Base-by-base conservation (phyloP, 2,113 vertebrate genomes). In the Spea bombifrons region DNA sequence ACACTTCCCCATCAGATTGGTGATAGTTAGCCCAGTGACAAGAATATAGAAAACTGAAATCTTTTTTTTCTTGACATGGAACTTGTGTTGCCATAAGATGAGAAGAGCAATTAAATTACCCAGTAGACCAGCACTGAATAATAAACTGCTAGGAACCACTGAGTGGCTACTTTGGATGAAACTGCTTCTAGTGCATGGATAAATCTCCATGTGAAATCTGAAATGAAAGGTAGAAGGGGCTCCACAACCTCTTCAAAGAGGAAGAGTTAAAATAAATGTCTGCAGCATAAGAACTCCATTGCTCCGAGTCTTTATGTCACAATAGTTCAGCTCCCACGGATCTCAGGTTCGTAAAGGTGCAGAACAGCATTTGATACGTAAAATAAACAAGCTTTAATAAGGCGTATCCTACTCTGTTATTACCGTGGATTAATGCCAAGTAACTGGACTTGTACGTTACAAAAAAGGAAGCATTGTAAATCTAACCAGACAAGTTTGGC, bases 1-100 rank as follows among this genome's bases (percentile, higher is more conserved):
- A 15, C 86, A 90, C 82, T 93, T 94, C 76, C 93, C 93, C 86
- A 93, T 81, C 75, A 94, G 81, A 81, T 94, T 93, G 7, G 90
- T 93, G 77, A 90, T 45, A 0, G 90, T 90, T 84, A 94, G 63
- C 1, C 85, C 90, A 55, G 88, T 90, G 53, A 90, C 92, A 73
- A 94, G 82, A 76, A 93, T 85, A 52, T 90, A 91, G 81, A 94
- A 94, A 16, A 89, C 88, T 0, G 92, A 92, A 0, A 83, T 84
- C 15, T 78, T 17, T 0, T 84, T 85, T 0, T 83, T 86, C 0
- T 84, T 86, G 49, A 83, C 83, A 0, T 87, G 84, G n/a, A 86
- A 74, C 0, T 88, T 88, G n/a, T 91, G 92, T 76, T 88, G 90
- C 1, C 86, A 88, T 75, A 94, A 78, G 8, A 94, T 84, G 30